Base-by-base conservation (phyloP, 2,797 vertebrate species). In the Macrochelys suwanniensis region DNA sequence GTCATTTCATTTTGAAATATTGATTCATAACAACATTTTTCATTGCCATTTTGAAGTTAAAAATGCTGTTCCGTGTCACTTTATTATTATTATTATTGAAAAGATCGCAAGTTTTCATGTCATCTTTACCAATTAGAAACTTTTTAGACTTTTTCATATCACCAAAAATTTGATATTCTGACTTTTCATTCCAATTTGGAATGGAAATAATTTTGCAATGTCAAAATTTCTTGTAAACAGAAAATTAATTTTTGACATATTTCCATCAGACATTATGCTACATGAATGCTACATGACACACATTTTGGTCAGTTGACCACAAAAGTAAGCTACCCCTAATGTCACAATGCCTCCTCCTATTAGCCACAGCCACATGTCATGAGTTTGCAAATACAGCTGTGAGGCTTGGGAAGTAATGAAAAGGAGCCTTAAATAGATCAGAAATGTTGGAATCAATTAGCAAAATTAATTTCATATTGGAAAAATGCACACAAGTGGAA, bases 241-340 rank as follows among this genome's bases (percentile, higher is more conserved):
- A 1, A 76, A 45, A 45, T 26, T 68, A 3, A 28, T 28, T 76
- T 17, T 91, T 88, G 1, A 11, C 79, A 77, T 11, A 84, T 80
- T 82, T 82, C 6, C 79, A 91, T 79, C 33, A 77, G 80, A 61
- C 11, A 37, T 4, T 57, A 65, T n/a, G n/a, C n/a, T n/a, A n/a
- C n/a, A n/a, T n/a, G n/a, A 68, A 56, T 51, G 9, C 42, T 21
- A 3, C 17, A 0, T 51, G 51, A 82, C 85, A 59, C 8, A 83
- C 33, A 87, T 87, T 95, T 88, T 96, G 80, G 88, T 17, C 77
- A 21, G 1, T 56, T 15, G 80, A 88, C 56, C 84, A 88, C 50
- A 93, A 90, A 78, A 3, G 1, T 86, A 13, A 89, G 6, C 19
- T 57, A 19, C 56, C 47, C 89, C 92, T 65, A 65, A 68, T 11